Conservation (phyloP, 2,888 invertebrate species). For the Caenorhabditis becei region DNA sequence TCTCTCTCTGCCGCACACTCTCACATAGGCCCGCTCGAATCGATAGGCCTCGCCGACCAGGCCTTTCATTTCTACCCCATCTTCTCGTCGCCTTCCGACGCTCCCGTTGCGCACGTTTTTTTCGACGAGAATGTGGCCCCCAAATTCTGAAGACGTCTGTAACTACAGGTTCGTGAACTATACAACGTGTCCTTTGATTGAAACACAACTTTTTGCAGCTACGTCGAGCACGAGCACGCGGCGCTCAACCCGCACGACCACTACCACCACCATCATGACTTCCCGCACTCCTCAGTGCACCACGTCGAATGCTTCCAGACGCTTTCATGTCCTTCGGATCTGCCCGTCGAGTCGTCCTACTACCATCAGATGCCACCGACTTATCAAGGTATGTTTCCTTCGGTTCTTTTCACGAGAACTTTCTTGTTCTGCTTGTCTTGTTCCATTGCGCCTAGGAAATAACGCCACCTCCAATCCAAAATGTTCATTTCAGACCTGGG, state of each 20-base stretch:
- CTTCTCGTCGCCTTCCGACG: slow-evolving; percentile 33
- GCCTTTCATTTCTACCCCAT: slow-evolving; percentile 52
- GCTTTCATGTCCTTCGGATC: slow-evolving; percentile 53
- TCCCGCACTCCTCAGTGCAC: slow-evolving; percentile 54
- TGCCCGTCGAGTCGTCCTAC: slow-evolving; percentile 50
- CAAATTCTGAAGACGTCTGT: slow-evolving; percentile 30
- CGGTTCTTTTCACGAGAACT: no score
- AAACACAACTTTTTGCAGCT: slow-evolving; percentile 23
- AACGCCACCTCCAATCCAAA: not conserved
- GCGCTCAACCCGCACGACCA: slow-evolving; percentile 45
- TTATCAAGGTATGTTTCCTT: slow-evolving; percentile 29
- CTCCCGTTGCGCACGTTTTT: slow-evolving; percentile 10
- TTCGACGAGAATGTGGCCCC: slow-evolving; percentile 57
- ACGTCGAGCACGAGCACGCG: slow-evolving; percentile 38
- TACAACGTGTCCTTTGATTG: not conserved
- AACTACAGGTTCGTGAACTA: slow-evolving; percentile 47
- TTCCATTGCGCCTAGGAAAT: not conserved
- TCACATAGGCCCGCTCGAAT: slow-evolving; percentile 54
- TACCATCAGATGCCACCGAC: slow-evolving; percentile 43
- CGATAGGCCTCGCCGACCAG: slow-evolving; percentile 59
- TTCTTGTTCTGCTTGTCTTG: no score
- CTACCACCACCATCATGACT: slow-evolving; percentile 60
- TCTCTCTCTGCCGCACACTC: slow-evolving; percentile 21
- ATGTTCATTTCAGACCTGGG: slow-evolving; percentile 32
- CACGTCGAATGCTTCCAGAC: slow-evolving; percentile 60